Conservation (phyloP, 1,140 invertebrate genomes). For the Whitmania pigra region DNA sequence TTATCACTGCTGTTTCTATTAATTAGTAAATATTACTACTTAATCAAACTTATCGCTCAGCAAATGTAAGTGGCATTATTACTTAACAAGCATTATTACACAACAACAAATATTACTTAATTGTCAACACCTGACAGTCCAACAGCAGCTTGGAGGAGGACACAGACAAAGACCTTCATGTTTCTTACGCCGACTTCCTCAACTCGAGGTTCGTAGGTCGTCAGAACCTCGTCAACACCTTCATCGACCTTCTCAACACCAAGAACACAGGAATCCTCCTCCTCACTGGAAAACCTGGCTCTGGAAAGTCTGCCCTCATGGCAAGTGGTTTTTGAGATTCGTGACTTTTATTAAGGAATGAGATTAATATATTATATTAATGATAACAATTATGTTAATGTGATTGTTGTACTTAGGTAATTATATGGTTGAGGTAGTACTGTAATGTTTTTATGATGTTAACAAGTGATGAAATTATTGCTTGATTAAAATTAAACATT, state of each 20-base stretch:
- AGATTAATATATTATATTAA: background rate
- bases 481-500: background rate
- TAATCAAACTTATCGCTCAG: no score
- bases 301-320: slow-evolving; percentile 41
- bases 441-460: background rate
- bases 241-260: slow-evolving; percentile 29
- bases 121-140: no score
- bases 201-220: slow-evolving; percentile 31
- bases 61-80: no score
- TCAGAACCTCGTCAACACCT: slow-evolving; percentile 33
- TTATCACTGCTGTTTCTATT: no score
- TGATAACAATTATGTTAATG: background rate
- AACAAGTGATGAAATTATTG: background rate
- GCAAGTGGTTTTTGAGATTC: slow-evolving; percentile 27
- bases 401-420: background rate
- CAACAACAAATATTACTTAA: no score
- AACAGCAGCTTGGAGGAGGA: no score
- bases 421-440: no score
- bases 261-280: slow-evolving; percentile 30
- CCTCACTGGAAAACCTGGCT: slow-evolving; percentile 38
- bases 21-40: no score
- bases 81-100: no score
- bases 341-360: no score
- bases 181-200: no score
- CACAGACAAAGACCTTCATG: no score